These are phyloP conservation scores for Cheirogaleus medius DNA, from an alignment of 2,113 vertebrate genomes.

Conservation along the genomic window DNA sequence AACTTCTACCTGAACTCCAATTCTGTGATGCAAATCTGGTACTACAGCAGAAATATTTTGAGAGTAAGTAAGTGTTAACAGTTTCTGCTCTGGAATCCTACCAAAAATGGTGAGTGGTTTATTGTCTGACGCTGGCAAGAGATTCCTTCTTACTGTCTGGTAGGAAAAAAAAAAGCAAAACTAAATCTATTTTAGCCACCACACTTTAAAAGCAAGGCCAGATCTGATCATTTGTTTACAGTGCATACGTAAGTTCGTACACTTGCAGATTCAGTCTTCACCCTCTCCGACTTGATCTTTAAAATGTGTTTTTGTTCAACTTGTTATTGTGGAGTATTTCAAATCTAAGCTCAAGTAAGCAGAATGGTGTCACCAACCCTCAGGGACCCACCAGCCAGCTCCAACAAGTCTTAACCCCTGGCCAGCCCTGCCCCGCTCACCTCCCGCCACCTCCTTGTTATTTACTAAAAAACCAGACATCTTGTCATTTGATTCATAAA, in stretches of 20 bases:
- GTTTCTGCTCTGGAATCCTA: not conserved
- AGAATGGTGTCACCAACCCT: rapidly evolving
- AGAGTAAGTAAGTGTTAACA: not conserved
- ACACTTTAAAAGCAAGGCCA: not conserved
- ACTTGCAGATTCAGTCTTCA: not conserved
- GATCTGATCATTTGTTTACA: not conserved
- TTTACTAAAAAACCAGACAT: not conserved
- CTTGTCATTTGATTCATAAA: not conserved
- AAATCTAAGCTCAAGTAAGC: not conserved
- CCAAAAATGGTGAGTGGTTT: not conserved
- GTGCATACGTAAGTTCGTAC: rapidly evolving
- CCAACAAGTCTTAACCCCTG: rapidly evolving
- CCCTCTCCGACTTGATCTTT: not conserved
- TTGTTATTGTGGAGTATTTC: not conserved
- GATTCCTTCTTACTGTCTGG: not conserved
- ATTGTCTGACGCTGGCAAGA: not conserved
- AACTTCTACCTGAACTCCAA: not conserved
- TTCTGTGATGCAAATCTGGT: not conserved
- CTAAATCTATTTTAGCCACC: not conserved
- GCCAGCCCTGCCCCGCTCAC: rapidly evolving
- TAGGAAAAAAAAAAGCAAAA: not conserved
- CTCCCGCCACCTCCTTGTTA: not conserved
- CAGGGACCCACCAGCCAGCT: rapidly evolving
- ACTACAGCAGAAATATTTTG: not conserved
- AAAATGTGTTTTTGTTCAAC: not conserved